A percentile compares a stretch with the other conserved stretches of the same genome.
Conservation (phyloP, 2,113 vertebrate genomes). For the Natator depressus region DNA sequence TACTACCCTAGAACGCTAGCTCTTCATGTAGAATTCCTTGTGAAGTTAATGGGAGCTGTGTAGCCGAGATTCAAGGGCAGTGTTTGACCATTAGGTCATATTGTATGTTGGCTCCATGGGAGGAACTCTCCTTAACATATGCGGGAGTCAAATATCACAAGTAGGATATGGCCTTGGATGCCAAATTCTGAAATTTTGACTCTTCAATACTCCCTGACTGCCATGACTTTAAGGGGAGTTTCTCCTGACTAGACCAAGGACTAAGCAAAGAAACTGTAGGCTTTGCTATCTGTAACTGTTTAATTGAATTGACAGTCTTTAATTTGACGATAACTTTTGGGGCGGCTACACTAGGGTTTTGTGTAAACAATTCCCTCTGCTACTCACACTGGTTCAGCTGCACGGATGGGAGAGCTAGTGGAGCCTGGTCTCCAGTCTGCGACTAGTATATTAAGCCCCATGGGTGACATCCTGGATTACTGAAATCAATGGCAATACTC, state of each 20-base stretch:
- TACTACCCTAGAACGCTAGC: neutral
- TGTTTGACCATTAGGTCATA: neutral
- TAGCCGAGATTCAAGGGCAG: neutral
- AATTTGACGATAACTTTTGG: neutral
- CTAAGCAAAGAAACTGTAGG: too few species aligned
- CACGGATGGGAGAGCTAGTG: neutral
- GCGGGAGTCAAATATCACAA: too few species aligned
- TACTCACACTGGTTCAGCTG: neutral
- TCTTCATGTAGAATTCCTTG: neutral
- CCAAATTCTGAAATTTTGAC: too few species aligned
- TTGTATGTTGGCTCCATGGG: neutral
- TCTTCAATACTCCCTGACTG: too few species aligned
- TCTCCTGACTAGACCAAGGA: too few species aligned
- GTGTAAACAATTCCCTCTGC: too few species aligned
- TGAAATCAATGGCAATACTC: neutral
- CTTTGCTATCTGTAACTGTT: neutral
- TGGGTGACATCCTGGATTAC: neutral
- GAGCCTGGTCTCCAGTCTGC: neutral
- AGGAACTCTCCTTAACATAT: too few species aligned
- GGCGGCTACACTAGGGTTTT: too few species aligned
- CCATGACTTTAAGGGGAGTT: too few species aligned
- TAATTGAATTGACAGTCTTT: neutral
- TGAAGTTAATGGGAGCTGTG: fast-evolving
- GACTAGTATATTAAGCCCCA: neutral
- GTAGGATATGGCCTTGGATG: too few species aligned